These are phyloP conservation scores for Tupiocoris notatus DNA, from an alignment of 2,888 invertebrate genomes.

Conservation along the genomic window DNA sequence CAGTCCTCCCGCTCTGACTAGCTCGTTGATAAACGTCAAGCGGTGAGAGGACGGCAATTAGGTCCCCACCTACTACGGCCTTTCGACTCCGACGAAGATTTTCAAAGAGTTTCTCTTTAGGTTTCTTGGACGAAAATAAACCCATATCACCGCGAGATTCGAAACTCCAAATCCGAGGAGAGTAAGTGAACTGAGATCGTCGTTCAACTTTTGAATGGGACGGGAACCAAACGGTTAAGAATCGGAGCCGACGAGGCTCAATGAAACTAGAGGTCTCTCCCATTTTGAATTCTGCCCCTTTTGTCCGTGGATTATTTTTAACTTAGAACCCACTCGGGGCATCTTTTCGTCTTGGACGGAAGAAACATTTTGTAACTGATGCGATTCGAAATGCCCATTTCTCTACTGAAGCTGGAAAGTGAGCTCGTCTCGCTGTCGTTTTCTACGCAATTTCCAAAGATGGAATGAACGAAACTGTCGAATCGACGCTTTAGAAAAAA, in stretches of 20 bases:
- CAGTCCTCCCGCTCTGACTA: slow-evolving; percentile 9
- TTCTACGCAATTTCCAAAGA: too few relatives aligned
- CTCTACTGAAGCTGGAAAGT: too few relatives aligned
- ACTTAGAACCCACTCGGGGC: too few relatives aligned
- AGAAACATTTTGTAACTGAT: too few relatives aligned
- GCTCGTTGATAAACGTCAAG: slow-evolving; percentile 36
- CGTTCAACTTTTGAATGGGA: not conserved
- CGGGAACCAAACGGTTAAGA: not conserved
- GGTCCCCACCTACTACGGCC: not conserved
- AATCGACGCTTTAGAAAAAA: too few relatives aligned
- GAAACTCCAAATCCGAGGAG: not conserved
- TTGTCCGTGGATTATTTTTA: too few relatives aligned
- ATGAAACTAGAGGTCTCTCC: not conserved
- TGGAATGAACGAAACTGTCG: too few relatives aligned
- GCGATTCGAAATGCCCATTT: too few relatives aligned
- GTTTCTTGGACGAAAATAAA: not conserved
- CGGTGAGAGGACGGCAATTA: slow-evolving; percentile 17
- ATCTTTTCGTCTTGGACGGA: too few relatives aligned
- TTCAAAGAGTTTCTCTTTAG: not conserved
- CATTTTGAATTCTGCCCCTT: too few relatives aligned
- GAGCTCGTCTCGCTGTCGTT: too few relatives aligned
- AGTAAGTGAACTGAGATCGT: not conserved
- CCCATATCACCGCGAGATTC: not conserved
- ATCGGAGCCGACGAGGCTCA: not conserved
- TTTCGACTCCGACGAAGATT: not conserved